Evolutionary conservation across 2,888 invertebrate species (phyloP).

Genomic region (Drosophila paramelanica): DNA sequence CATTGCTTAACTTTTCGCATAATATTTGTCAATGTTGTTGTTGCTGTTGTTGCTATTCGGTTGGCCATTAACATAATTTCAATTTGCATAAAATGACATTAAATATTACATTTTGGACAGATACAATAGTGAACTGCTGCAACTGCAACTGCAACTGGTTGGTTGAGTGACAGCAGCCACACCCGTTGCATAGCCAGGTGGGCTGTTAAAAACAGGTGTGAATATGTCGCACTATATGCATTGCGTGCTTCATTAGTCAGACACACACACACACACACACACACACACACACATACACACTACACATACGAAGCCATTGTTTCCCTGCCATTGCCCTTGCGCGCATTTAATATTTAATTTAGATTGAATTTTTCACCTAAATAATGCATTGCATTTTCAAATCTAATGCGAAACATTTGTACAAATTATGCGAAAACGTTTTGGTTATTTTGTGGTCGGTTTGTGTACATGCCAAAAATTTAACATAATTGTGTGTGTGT

Average conservation of each 20-base stretch:
- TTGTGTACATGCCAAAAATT: conserved; percentile 25
- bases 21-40: conserved; percentile 43
- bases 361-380: conserved; percentile 61
- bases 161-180: conserved; percentile 49
- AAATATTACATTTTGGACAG: conserved; percentile 74
- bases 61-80: conserved; percentile 77
- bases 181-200: background rate
- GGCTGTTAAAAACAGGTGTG: conserved; percentile 71
- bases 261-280: conserved; percentile 19
- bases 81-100: conserved; percentile 78
- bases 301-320: background rate
- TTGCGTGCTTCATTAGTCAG: conserved; percentile 60
- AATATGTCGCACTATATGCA: conserved; percentile 60
- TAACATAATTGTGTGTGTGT: conserved; percentile 12
- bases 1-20: conserved; percentile 48
- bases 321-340: background rate
- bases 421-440: conserved; percentile 56
- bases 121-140: conserved; percentile 30
- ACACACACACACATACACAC: conserved; percentile 15
- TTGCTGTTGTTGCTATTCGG: conserved; percentile 24
- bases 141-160: conserved; percentile 24
- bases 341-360: conserved; percentile 65
- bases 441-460: conserved; percentile 60
- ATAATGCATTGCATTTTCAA: conserved; percentile 43
- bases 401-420: conserved; percentile 37